A percentile compares a stretch with the other conserved stretches of the same genome.
phyloP scores from a whole-genome alignment of 2,888 invertebrate species.

The Cheilosia vernalis region DNA sequence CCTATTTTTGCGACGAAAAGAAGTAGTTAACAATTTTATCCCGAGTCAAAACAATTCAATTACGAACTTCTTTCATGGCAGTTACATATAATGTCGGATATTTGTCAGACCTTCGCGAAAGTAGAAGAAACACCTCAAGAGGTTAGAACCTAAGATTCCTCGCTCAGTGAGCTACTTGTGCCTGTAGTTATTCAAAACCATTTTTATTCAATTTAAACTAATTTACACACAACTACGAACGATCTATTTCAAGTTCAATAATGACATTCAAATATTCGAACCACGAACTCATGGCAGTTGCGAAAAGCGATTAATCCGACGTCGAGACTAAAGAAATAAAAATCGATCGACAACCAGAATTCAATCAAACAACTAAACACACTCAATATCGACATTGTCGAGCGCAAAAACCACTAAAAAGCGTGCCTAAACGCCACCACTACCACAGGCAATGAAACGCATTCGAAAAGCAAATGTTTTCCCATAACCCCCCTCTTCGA shows the following conservation, averaged over 20 bases:
- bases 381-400: slow-evolving; percentile 31
- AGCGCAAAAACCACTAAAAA: slow-evolving; percentile 55
- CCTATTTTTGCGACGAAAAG: too few relatives aligned
- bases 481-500: background rate
- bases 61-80: too few relatives aligned
- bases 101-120: too few relatives aligned
- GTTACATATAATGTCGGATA: too few relatives aligned
- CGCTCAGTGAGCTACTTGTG: too few relatives aligned
- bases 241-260: slow-evolving; percentile 50
- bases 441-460: slow-evolving; percentile 65
- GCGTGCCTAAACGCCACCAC: slow-evolving; percentile 67
- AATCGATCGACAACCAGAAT: slow-evolving; percentile 45
- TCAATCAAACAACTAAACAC: slow-evolving; percentile 59
- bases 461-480: slow-evolving; percentile 52
- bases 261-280: slow-evolving; percentile 52
- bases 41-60: too few relatives aligned
- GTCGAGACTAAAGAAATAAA: slow-evolving; percentile 36
- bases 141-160: too few relatives aligned
- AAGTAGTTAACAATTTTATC: too few relatives aligned
- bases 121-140: too few relatives aligned
- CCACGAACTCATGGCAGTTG: slow-evolving; percentile 54
- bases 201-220: too few relatives aligned
- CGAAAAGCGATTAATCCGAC: slow-evolving; percentile 66
- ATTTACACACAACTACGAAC: slow-evolving; percentile 69
- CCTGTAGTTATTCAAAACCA: too few relatives aligned